Conservation (phyloP, 2,888 invertebrate species). For the Ramazzottius varieornatus region DNA sequence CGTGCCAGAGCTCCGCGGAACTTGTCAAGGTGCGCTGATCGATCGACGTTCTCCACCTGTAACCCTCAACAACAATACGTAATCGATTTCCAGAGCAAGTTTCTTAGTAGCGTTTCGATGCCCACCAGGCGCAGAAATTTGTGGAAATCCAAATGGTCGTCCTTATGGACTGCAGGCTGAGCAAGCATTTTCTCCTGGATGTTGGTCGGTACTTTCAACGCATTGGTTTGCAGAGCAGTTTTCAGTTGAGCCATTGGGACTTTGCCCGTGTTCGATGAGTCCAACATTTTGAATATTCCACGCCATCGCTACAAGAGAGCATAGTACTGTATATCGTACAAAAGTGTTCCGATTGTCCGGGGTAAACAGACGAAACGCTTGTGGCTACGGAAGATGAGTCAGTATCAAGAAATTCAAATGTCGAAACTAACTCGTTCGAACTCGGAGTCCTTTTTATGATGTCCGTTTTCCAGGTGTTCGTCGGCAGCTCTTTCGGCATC, state of each 20-base stretch:
- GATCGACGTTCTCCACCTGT: background rate
- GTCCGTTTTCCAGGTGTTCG: background rate
- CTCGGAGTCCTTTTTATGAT: background rate
- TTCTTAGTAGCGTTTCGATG: too few species aligned
- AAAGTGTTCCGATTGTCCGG: background rate
- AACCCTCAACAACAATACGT: too few species aligned
- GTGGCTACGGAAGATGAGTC: too few species aligned
- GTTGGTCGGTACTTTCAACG: background rate
- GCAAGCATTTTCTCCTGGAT: background rate
- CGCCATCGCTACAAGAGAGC: background rate
- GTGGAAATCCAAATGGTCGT: background rate
- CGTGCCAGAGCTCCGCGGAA: constrained; percentile 14
- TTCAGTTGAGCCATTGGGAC: background rate
- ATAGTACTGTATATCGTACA: too few species aligned
- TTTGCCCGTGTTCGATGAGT: background rate
- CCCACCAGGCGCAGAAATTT: background rate
- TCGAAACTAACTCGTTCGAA: background rate
- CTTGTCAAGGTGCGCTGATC: background rate
- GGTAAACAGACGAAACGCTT: too few species aligned
- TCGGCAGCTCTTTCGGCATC: background rate
- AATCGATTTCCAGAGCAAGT: too few species aligned
- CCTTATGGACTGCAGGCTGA: background rate
- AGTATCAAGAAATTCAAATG: too few species aligned
- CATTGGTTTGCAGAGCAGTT: background rate
- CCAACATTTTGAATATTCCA: background rate